These are phyloP conservation scores for Phalacrocorax pelagicus DNA, from an alignment of 2,113 vertebrate species.

Conservation along the genomic window DNA sequence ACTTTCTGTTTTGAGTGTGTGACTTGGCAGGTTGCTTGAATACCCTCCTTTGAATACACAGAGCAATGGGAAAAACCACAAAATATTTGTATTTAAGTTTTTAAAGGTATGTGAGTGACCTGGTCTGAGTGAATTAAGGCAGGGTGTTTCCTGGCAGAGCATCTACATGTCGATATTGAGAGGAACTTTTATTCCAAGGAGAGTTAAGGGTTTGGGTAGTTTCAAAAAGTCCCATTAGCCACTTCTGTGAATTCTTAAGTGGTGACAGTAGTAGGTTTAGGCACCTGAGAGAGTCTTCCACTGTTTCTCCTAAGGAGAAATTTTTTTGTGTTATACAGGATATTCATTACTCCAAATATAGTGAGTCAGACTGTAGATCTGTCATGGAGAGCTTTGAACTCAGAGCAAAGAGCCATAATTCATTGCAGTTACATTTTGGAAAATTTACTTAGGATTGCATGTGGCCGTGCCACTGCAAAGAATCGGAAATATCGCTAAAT, in stretches of 20 bases:
- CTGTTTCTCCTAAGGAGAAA: neutral
- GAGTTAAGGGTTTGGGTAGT: neutral
- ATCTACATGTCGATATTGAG: neutral
- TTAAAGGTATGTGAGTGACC: neutral
- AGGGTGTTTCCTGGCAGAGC: neutral
- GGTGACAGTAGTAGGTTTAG: neutral
- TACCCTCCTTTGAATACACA: neutral
- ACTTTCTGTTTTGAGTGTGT: neutral
- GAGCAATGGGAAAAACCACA: neutral
- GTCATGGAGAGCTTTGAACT: neutral
- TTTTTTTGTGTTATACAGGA: neutral
- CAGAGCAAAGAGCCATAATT: neutral
- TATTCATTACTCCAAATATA: neutral
- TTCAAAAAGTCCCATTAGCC: neutral
- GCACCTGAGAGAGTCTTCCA: neutral
- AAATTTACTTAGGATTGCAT: neutral
- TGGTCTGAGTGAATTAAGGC: neutral
- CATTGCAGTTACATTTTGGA: neutral
- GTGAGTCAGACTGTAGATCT: neutral
- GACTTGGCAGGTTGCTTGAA: neutral
- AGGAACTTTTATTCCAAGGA: neutral
- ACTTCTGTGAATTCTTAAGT: neutral
- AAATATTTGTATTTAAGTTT: neutral
- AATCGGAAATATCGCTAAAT: neutral
- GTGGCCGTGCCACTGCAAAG: neutral